These are phyloP conservation scores for Bilobella aurantiaca DNA, from an alignment of 1,140 invertebrate genomes.

Conservation along the genomic window DNA sequence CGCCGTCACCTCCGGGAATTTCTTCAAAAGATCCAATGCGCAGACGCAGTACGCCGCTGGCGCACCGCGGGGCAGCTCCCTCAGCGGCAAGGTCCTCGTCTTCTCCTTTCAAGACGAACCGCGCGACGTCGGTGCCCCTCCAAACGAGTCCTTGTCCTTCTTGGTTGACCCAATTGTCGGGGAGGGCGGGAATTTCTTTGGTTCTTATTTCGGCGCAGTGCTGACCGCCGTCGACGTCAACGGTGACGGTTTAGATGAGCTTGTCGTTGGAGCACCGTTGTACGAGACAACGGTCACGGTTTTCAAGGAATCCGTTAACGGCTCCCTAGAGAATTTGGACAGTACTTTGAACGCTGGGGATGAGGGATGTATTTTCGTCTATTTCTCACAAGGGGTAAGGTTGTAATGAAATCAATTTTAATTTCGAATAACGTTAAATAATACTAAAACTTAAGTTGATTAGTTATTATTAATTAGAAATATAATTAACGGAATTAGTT, in stretches of 20 bases:
- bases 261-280: constrained; percentile 39
- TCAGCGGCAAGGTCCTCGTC: constrained; percentile 26
- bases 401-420: background rate
- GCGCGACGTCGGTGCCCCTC: background rate
- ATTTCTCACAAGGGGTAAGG: constrained; percentile 38
- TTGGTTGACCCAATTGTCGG: constrained; percentile 19
- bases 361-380: constrained; percentile 52
- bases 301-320: background rate
- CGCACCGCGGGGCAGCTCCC: constrained; percentile 13
- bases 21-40: constrained; percentile 4
- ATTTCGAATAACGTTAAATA: background rate
- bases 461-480: no score
- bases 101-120: constrained; percentile 18
- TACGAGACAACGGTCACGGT: constrained; percentile 17
- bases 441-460: no score
- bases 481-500: background rate
- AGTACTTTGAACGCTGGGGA: constrained; percentile 38
- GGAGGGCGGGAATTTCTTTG: constrained; percentile 8
- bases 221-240: constrained; percentile 54
- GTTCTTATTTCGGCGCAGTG: constrained; percentile 21
- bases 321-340: background rate
- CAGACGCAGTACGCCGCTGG: constrained; percentile 28
- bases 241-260: constrained; percentile 52
- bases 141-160: constrained; percentile 3
- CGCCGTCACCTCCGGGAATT: constrained; percentile 29